Evolutionary conservation across 2,113 vertebrate genomes (phyloP).

Genomic region (Oryzias woworae): DNA sequence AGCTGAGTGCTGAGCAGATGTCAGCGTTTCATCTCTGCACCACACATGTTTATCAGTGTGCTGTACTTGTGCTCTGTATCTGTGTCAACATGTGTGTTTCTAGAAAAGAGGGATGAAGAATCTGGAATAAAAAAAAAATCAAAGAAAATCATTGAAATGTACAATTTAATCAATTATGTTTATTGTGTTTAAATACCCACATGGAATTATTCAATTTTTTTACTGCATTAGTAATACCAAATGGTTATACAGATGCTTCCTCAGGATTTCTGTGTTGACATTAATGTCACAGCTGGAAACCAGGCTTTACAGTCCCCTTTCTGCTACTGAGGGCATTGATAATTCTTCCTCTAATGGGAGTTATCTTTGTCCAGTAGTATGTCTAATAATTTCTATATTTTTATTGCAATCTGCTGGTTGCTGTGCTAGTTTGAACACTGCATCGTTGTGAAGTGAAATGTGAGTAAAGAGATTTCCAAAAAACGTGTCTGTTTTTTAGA

Average conservation of each 20-base stretch:
- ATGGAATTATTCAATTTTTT: too few species aligned
- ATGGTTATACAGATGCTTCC: background rate
- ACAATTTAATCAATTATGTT: background rate
- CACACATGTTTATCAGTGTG: conserved; percentile 24
- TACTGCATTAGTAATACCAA: too few species aligned
- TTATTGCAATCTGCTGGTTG: background rate
- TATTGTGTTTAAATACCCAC: background rate
- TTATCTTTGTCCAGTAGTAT: background rate
- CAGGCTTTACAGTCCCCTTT: background rate
- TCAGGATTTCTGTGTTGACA: background rate
- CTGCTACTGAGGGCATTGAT: background rate
- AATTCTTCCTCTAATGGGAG: background rate
- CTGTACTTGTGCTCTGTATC: background rate
- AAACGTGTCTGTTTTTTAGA: too few species aligned
- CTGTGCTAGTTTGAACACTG: background rate
- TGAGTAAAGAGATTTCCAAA: too few species aligned
- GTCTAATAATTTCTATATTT: background rate
- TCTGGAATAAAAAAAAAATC: background rate
- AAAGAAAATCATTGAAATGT: background rate
- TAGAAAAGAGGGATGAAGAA: background rate
- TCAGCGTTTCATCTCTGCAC: conserved; percentile 60
- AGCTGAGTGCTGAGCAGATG: conserved; percentile 67
- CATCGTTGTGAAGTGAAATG: too few species aligned
- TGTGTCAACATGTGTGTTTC: background rate
- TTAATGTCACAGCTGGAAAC: background rate